A percentile compares a stretch with the other conserved stretches of the same genome.
phyloP scores from a whole-genome alignment of 2,888 invertebrate species.

The Acanthosepion esculentum region DNA sequence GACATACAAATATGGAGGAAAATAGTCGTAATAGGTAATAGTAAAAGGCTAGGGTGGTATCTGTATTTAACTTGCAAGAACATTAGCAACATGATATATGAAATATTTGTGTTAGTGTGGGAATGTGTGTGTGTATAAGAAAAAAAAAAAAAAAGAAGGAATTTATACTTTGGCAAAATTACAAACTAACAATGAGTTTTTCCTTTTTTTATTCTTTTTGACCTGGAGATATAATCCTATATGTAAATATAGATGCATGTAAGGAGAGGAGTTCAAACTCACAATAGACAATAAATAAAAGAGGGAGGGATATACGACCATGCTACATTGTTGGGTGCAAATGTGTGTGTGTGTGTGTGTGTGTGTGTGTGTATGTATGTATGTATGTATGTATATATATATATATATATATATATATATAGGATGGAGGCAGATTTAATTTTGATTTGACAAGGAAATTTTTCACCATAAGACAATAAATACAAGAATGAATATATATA shows the following conservation, averaged over 20 bases:
- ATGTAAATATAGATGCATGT: background rate
- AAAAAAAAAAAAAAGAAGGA: background rate
- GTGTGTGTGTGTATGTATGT: background rate
- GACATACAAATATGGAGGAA: background rate
- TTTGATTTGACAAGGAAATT: constrained; percentile 44
- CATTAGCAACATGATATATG: background rate
- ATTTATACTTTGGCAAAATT: background rate
- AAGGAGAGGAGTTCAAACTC: background rate
- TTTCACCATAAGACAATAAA: constrained; percentile 38
- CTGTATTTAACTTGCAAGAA: background rate
- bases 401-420: too few relatives aligned
- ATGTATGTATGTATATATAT: background rate
- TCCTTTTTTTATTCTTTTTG: background rate
- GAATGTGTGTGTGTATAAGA: background rate
- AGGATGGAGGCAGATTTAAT: constrained; percentile 24
- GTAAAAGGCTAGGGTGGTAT: background rate
- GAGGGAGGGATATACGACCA: constrained; percentile 35
- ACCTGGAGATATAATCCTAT: background rate
- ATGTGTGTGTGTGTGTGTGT: background rate
- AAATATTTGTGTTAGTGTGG: background rate
- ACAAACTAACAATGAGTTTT: background rate
- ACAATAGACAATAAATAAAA: background rate
- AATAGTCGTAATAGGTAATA: background rate
- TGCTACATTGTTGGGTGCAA: constrained; percentile 37
- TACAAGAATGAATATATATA: background rate